Base-by-base conservation (phyloP, 2,888 invertebrate species). In the Pandemis corylana region DNA sequence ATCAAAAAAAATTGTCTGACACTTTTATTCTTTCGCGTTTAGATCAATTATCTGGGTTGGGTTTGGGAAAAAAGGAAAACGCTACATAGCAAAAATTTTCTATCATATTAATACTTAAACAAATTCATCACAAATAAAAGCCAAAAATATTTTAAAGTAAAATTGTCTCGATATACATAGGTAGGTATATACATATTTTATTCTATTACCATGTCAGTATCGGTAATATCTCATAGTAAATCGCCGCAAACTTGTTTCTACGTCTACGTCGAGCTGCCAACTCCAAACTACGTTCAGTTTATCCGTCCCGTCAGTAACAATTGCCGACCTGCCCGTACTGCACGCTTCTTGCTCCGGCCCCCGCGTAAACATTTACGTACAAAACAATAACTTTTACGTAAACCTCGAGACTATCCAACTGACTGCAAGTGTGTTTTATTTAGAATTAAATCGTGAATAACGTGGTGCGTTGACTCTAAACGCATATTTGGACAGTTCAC, bases 331-430 rank as follows among this genome's bases (percentile, higher is more conserved):
- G 88, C 66, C 82, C 83, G 83, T 88, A 86, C 87, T 82, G 90
- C 92, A 90, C 93, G 93, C 89, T 86, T 89, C 86, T 84, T 78
- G 79, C 76, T 78, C 80, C 81, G 80, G 78, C 80, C 78, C 79
- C 83, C 89, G 89, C 93, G 93, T 87, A 90, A 89, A 89, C 81
- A 83, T 89, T 91, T 88, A 90, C 93, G 93, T 83, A 77, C 87
- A 88, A 83, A 85, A 85, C 69, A 75, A 77, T 89, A 93, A 91
- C 88, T 92, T 92, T 85, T 81, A 51, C 42, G 12, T 49, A 28
- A 74, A 66, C 15, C 59, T 41, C 41, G 9, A 15, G 46, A 56
- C 44, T 66, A 70, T 66, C 51, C 15, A 20, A 59, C 41, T 62
- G 51, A 44, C n/a, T 44, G 13, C 61, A 63, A 61, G 51, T 59